Conservation (phyloP, 2,113 vertebrate species). For the Tupaia chinensis region DNA sequence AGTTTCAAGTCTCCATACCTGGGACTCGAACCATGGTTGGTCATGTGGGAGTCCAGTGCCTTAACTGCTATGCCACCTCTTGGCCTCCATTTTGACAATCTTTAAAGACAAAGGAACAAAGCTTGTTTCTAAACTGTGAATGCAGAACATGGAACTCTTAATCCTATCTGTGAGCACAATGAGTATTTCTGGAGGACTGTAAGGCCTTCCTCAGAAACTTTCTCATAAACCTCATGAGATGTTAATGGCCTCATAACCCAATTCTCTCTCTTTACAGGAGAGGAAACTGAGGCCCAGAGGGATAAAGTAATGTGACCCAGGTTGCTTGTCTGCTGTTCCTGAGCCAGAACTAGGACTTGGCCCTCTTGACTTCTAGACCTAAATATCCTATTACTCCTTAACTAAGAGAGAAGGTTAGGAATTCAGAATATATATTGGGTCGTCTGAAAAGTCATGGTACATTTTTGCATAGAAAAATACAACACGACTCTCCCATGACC, state of each 20-base stretch:
- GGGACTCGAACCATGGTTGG: too few species aligned
- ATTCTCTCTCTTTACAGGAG: background rate
- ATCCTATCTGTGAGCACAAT: background rate
- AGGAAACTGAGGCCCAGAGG: background rate
- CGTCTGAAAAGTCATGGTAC: too few species aligned
- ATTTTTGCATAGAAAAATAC: too few species aligned
- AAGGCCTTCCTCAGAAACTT: background rate
- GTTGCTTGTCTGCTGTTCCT: background rate
- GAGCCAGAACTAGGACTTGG: background rate
- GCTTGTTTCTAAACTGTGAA: background rate
- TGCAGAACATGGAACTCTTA: background rate
- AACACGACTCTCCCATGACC: too few species aligned
- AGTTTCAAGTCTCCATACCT: too few species aligned
- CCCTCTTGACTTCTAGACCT: background rate
- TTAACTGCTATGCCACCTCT: too few species aligned
- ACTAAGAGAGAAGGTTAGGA: background rate
- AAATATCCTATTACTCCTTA: background rate
- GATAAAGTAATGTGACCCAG: background rate
- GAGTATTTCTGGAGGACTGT: background rate
- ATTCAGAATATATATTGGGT: background rate
- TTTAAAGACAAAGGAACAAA: conserved; percentile 8
- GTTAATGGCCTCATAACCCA: background rate
- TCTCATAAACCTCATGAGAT: background rate
- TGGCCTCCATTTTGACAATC: background rate
- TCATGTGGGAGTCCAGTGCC: too few species aligned